Evolutionary conservation across 2,113 vertebrate genomes (phyloP).

Genomic region (Harpagus bidentatus): DNA sequence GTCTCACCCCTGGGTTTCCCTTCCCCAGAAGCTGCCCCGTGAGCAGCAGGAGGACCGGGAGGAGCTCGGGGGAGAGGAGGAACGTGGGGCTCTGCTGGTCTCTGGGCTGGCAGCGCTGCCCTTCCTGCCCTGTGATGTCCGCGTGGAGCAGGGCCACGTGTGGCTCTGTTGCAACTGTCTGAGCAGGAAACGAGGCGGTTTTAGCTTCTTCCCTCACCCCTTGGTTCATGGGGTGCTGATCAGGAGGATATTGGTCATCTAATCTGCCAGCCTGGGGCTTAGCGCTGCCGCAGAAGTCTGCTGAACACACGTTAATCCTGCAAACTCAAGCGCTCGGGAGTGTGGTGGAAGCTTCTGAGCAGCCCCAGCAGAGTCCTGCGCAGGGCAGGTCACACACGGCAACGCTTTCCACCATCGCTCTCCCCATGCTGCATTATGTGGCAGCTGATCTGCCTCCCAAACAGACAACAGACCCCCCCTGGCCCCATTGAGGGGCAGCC

Average conservation of each 20-base stretch:
- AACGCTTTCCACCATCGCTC: rapidly evolving
- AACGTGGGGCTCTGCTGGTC: neutral
- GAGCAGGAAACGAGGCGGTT: neutral
- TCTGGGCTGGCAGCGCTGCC: neutral
- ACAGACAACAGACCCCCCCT: rapidly evolving
- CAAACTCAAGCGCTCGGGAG: neutral
- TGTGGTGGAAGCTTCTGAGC: neutral
- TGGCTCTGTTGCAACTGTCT: neutral
- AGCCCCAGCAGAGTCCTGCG: neutral
- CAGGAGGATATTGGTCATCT: neutral
- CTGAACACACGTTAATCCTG: rapidly evolving
- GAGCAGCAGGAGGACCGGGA: neutral
- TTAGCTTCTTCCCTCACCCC: neutral
- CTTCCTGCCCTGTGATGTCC: neutral
- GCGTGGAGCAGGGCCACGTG: rapidly evolving
- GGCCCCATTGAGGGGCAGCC: rapidly evolving
- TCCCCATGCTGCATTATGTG: neutral
- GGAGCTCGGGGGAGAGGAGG: neutral
- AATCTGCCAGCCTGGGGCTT: neutral
- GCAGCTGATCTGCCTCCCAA: neutral
- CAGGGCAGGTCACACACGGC: rapidly evolving
- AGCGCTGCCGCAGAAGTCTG: neutral
- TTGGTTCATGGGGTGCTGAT: neutral
- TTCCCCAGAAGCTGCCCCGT: rapidly evolving
- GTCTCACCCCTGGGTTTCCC: neutral